Base-by-base conservation (phyloP, 1,140 invertebrate genomes). In the Drosophila trapezifrons region DNA sequence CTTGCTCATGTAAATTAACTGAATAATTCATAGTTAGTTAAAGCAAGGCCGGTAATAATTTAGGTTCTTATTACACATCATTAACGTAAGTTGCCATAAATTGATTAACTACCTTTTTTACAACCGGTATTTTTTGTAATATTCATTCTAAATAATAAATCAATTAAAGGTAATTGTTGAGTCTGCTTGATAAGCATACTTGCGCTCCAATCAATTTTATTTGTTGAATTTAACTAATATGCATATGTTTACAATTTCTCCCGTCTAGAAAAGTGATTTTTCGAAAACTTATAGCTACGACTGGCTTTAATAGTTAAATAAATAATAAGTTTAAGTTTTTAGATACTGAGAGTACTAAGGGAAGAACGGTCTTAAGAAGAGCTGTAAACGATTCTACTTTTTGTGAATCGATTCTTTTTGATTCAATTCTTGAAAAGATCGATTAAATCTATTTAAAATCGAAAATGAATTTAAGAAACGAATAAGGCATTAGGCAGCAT, bases 191-290 rank as follows among this genome's bases (percentile, higher is more conserved):
- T 59, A 32, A 32, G 4, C 13, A 15, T 6, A 15, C 51, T 18
- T 29, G 47, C 7, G 25, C 25, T 29, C 7, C 25, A 29, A 46
- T 65, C 29, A 29, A 60, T 25, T 25, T 8, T 51, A 42, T 35
- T 43, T 43, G n/a, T 18, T 57, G 17, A 22, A 40, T 29, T 42
- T 22, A 29, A 7, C 15, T 29, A 20, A 37, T 42, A 25, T 65
- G 13, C 59, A 69, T 51, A 51, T 29, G 17, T 20, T 29, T 15
- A 10, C 12, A 15, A 64, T 64, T 38, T 63, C 13, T 37, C 29
- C 37, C 45, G 20, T 46, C 32, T 47, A n/a, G 2, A 4, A 49
- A 63, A 65, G 20, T 20, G 13, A 35, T 37, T 59, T 29, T 20
- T 0, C 5, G 27, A 18, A 13, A 5, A n/a, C 8, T 6, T 29